Evolutionary conservation across 1,140 invertebrate species (phyloP).

Genomic region (Phymorhynchus buccinoides): DNA sequence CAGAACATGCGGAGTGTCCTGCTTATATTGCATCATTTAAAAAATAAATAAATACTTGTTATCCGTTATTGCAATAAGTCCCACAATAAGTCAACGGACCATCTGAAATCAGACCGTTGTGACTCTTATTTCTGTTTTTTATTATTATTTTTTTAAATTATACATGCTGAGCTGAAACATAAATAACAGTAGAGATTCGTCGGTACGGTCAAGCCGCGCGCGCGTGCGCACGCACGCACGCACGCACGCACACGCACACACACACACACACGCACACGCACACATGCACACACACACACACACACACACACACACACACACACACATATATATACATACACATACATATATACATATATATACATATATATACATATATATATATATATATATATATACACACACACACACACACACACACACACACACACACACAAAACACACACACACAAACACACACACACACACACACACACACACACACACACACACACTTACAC

Average conservation of each 20-base stretch:
- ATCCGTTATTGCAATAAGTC: too few relatives aligned
- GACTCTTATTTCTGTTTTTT: not conserved
- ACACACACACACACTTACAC: too few relatives aligned
- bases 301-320: conserved; percentile 5
- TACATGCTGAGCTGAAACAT: not conserved
- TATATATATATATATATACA: not conserved
- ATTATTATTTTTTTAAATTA: not conserved
- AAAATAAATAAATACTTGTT: too few relatives aligned
- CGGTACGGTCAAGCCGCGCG: not conserved
- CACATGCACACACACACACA: not conserved
- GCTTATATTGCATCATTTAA: too few relatives aligned
- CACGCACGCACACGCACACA: conserved; percentile 2
- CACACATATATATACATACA: not conserved
- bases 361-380: not conserved
- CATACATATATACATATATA: not conserved
- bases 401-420: not conserved
- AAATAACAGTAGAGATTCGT: too few relatives aligned
- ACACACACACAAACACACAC: not conserved
- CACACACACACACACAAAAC: not conserved
- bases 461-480: not conserved
- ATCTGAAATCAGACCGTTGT: not conserved
- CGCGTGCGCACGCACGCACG: not conserved
- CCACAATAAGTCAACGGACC: too few relatives aligned
- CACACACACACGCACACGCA: not conserved
- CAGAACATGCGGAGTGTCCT: too few relatives aligned